Evolutionary conservation across 2,797 vertebrate species (phyloP), one percentile per base, ranked within the genome.

Genomic region (Chelon labrosus): DNA sequence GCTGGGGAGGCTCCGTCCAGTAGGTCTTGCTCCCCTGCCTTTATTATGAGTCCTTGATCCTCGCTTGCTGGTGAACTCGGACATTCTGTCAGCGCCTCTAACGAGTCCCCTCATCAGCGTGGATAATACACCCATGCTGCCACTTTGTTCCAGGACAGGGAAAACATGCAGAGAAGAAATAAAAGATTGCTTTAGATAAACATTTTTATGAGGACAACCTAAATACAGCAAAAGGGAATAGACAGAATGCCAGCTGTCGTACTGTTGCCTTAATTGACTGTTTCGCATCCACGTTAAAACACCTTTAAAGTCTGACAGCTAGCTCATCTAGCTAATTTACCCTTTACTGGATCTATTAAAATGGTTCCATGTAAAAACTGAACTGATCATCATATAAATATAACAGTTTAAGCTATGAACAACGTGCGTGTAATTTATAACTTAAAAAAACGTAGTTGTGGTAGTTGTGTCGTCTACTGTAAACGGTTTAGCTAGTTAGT

Each of bases 21-120:
- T 66, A 3, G 75, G 84, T 83, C 93, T 94, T 5, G 96, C 85
- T 0, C 97, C 96, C 5, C 98, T 88, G 71, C 96, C 90, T 84
- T 94, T 97, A 77, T 94, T 91, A 62, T 96, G 93, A 63, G 86
- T 95, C 3, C 92, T 95, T 0, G 96, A 95, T 17, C 98, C 98
- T 0, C 96, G 96, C 77, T 98, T 98, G 90, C 97, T 98, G 35
- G 97, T 98, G 92, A 96, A 97, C 64, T 95, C 93, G 0, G 96
- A 92, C 93, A 96, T 84, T 2, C 98, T 90, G 92, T 98, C 96
- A 0, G 97, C 97, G 13, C 97, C 97, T 70, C 97, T 93, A 1
- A 95, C 85, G 41, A 99, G 77, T 19, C 95, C 96, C 3, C 96
- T 94, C 0, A 89, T 57, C 42, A 97, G 88, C 1, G 85, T 92